Evolutionary conservation across 2,888 invertebrate genomes (phyloP), one percentile per base, ranked within the genome.

Genomic region (Cheilosia grossa): DNA sequence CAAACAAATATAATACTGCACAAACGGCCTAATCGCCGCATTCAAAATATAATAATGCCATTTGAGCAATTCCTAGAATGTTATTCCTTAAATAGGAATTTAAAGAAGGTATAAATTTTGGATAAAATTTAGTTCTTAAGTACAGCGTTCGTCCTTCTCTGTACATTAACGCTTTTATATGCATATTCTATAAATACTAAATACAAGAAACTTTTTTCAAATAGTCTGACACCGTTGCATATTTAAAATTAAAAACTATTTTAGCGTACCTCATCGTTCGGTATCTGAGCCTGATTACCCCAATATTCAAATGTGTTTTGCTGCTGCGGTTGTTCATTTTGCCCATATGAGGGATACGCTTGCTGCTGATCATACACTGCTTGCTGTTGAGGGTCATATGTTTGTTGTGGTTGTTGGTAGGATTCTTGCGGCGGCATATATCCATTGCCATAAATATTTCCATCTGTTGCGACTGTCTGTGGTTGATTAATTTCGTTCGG

Each of bases 331-430:
- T 87, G 87, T 42, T 83, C 78, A 7, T 85, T 66, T 27, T 70
- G 81, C 15, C 58, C 37, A 66, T 81, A 78, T 72, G 87, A 24
- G 24, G 58, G 6, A 64, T 63, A 87, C 24, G 54, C 40, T 24
- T 87, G 87, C 37, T 87, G 87, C 9, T 80, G 86, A 21, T 89
- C 70, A 56, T 44, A 83, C 66, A 59, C 67, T 64, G 74, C 13
- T 72, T 87, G 83, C 64, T 79, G 79, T 44, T 63, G 72, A 13
- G 21, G 4, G 9, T 74, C 67, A 49, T 47, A 59, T 0, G 37
- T 17, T 0, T 40, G 51, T 54, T 53, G 47, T 30, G 27, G 53
- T 40, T 79, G 82, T 42, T 67, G 75, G 19, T 79, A 72, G 4
- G 49, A 9, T 15, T 78, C 74, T 17, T 80, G 74, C 13, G 74